Evolutionary conservation across 2,113 vertebrate genomes (phyloP), one percentile per base, ranked within the genome.

Genomic region (Takifugu bimaculatus): DNA sequence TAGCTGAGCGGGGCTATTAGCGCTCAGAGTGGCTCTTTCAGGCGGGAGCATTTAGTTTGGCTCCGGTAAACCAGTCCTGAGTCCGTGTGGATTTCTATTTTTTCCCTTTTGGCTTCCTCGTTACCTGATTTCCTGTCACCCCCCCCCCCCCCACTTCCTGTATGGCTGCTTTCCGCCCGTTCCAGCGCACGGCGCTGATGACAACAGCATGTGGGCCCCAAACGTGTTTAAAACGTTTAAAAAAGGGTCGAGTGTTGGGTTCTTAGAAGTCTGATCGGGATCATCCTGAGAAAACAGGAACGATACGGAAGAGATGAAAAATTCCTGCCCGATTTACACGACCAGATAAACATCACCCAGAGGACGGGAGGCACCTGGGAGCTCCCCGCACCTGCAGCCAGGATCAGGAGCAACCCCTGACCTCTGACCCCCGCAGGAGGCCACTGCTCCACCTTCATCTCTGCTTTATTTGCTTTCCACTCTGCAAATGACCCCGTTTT

Each of bases 401-500:
- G 54, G 25, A 62, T 42, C 53, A 73, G 60, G 57, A 50, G 20
- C 20, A 20, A 20, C 20, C 20, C 20, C 20, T 20, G 20, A 20
- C 1, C 55, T 57, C 52, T 72, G 79, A 59, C 55, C 54, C 48
- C 50, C 3, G 68, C 79, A 86, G 83, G 87, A 90, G 84, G 81
- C 72, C 72, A 70, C 70, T 71, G 68, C 68, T 42, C 27, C 66
- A 75, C 60, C 60, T 84, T 79, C 72, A 68, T 66, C 72, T 77
- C 42, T 5, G 49, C 44, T 86, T 88, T 87, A 74, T 87, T 86
- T 87, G 88, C 71, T 82, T 79, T 83, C 70, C 75, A 49, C 60
- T 73, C 78, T 80, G 75, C 73, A 60, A 61, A 74, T 90, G 88
- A 89, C 89, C 87, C 85, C 89, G 79, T 87, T 89, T 81, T 74